phyloP scores from a whole-genome alignment of 2,797 vertebrate species.

The Sitta carolinensis region DNA sequence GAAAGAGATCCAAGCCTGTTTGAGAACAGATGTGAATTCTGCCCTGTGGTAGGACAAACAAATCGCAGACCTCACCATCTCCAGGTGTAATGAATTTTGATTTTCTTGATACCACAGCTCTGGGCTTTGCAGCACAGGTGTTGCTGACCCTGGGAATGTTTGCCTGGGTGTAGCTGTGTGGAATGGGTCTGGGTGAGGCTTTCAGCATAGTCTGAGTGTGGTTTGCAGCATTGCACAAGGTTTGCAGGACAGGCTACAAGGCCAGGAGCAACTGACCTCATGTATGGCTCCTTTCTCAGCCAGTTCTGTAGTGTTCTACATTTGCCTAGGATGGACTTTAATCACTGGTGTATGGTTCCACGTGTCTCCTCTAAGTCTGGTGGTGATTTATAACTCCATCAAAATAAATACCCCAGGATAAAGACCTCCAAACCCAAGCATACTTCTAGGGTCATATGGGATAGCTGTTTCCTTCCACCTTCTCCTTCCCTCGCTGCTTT shows the following conservation, averaged over 20 bases:
- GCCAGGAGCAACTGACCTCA: not conserved
- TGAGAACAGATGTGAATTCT: not conserved
- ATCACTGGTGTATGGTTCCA: not conserved
- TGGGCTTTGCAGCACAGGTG: not conserved
- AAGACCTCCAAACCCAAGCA: not conserved
- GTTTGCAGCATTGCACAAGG: not conserved
- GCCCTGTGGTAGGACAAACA: not conserved
- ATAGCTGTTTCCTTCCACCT: not conserved
- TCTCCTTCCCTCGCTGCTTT: not conserved
- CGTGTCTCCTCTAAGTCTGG: not conserved
- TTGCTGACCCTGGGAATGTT: not conserved
- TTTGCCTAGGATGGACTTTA: not conserved
- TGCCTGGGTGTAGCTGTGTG: not conserved
- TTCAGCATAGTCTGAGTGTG: not conserved
- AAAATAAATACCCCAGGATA: not conserved
- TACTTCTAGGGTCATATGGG: not conserved
- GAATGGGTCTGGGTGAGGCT: not conserved
- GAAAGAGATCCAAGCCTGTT: not conserved
- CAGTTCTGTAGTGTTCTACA: not conserved
- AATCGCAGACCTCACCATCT: not conserved
- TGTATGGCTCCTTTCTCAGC: not conserved
- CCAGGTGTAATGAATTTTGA: not conserved
- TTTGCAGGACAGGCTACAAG: not conserved
- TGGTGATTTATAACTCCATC: not conserved
- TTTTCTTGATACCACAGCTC: not conserved